Conservation (phyloP, 2,888 invertebrate species). For the Julus scandinavius region DNA sequence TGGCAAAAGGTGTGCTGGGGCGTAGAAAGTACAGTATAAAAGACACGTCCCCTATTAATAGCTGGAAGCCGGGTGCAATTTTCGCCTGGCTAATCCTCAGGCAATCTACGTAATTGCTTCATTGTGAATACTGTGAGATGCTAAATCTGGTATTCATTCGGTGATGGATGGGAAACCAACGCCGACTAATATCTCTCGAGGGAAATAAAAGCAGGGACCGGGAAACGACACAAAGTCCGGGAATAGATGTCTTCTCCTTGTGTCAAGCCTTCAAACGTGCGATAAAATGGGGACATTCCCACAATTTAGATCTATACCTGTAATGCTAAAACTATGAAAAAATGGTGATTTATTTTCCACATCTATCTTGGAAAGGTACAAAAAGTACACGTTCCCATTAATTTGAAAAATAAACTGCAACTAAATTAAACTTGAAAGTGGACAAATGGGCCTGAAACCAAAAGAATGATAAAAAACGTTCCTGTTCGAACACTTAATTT, state of each 20-base stretch:
- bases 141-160: slow-evolving; percentile 56
- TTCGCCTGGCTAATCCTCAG: slow-evolving; percentile 54
- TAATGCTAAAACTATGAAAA: no score
- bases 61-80: slow-evolving; percentile 53
- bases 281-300: no score
- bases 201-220: slow-evolving; percentile 20
- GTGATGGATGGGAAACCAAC: slow-evolving; percentile 54
- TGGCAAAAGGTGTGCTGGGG: slow-evolving; percentile 12
- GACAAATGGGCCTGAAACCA: no score
- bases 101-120: slow-evolving; percentile 56
- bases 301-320: no score
- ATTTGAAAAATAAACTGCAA: no score
- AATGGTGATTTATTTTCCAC: no score
- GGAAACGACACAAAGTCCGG: slow-evolving; percentile 29
- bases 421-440: no score
- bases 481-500: no score
- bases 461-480: no score
- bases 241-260: not conserved
- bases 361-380: no score
- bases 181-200: slow-evolving; percentile 51
- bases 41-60: slow-evolving; percentile 49
- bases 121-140: slow-evolving; percentile 54
- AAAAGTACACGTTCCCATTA: no score
- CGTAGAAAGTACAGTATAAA: slow-evolving; percentile 8
- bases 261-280: not conserved